Percentiles rank a stretch among this genome's conserved stretches.
Evolutionary conservation across 2,888 invertebrate genomes (phyloP).

Genomic region (Villa cingulata): DNA sequence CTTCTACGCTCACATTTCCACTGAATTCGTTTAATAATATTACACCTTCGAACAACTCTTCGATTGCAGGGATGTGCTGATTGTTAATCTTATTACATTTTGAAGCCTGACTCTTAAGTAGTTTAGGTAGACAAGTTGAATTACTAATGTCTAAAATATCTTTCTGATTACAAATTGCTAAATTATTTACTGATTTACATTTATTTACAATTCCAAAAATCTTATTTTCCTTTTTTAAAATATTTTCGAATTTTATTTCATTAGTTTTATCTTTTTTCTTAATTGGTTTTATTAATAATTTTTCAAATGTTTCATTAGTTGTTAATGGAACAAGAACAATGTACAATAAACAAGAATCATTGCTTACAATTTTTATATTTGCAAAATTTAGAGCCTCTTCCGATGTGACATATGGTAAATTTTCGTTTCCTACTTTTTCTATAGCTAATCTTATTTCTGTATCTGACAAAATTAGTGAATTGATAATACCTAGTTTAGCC

Average conservation of each 20-base stretch:
- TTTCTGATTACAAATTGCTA: slow-evolving; percentile 3
- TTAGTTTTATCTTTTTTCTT: background rate
- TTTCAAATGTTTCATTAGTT: background rate
- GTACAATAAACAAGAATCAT: background rate
- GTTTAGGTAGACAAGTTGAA: background rate
- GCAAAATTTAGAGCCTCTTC: slow-evolving; percentile 9
- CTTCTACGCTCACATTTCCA: background rate
- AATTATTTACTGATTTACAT: slow-evolving; percentile 1
- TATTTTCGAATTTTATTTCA: slow-evolving; percentile 1
- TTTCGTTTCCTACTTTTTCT: background rate
- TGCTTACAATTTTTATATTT: slow-evolving; percentile 6
- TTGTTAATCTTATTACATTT: background rate
- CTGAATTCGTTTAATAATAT: background rate
- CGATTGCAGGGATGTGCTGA: background rate
- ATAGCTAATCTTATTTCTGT: slow-evolving; percentile 5
- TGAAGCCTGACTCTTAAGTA: background rate
- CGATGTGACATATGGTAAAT: slow-evolving; percentile 4
- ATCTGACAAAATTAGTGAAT: too few species aligned
- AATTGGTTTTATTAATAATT: background rate
- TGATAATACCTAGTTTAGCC: slow-evolving; percentile 13
- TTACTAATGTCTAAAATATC: slow-evolving; percentile 5
- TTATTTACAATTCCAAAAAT: background rate
- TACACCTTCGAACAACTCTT: slow-evolving; percentile 3
- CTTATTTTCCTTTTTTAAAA: background rate
- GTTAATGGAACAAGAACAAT: slow-evolving; percentile 1